Conservation (phyloP, 1,140 invertebrate genomes). For the Leucophenga varia region DNA sequence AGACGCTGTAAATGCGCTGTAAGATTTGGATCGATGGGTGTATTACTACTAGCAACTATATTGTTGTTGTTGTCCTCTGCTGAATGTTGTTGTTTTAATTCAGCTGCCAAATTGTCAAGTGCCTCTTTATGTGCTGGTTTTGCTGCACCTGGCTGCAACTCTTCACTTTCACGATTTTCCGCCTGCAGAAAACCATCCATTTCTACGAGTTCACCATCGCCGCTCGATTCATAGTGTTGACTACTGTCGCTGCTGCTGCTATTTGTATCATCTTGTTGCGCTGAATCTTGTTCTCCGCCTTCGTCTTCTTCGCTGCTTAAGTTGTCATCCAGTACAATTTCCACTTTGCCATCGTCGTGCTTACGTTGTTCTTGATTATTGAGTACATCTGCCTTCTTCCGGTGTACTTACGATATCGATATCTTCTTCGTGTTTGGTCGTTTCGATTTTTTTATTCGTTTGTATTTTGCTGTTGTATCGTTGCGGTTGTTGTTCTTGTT, state of each 20-base stretch:
- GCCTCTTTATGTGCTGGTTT: constrained; percentile 6
- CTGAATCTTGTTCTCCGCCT: not conserved
- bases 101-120: constrained; percentile 11
- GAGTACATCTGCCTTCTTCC: constrained; percentile 18
- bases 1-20: constrained; percentile 49
- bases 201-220: constrained; percentile 42
- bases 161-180: constrained; percentile 32
- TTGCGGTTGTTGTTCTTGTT: not conserved
- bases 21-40: constrained; percentile 40
- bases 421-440: constrained; percentile 21
- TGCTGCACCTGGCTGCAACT: not conserved
- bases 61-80: not conserved
- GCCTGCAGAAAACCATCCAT: constrained; percentile 21
- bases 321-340: constrained; percentile 28
- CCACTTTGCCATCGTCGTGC: constrained; percentile 28
- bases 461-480: not conserved
- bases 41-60: constrained; percentile 2
- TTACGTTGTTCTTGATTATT: constrained; percentile 7
- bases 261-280: not conserved
- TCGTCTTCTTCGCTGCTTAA: constrained; percentile 35
- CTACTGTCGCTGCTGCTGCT: constrained; percentile 1
- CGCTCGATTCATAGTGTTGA: constrained; percentile 34
- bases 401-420: constrained; percentile 37
- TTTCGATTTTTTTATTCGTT: constrained; percentile 1
- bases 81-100: constrained; percentile 16